Conservation (phyloP, 37 sponge, comb jelly and placozoan species). For the Diacarnus erythraeanus region DNA sequence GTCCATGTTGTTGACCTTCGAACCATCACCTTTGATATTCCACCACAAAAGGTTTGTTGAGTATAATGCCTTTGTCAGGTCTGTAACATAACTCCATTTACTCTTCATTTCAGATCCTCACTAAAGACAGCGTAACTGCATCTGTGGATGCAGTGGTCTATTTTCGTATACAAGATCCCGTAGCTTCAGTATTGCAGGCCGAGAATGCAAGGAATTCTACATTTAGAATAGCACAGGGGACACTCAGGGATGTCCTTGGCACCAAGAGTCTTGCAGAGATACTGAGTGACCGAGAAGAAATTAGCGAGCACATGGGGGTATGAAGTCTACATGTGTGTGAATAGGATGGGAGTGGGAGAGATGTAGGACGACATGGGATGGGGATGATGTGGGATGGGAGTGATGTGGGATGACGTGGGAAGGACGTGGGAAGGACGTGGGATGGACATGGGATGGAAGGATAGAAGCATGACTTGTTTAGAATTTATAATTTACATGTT, state of each 20-base stretch:
- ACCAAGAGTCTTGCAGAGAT: constrained; percentile 87
- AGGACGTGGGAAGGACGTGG: background rate
- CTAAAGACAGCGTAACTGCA: constrained; percentile 91
- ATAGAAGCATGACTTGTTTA: background rate
- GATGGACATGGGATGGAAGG: background rate
- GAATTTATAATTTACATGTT: background rate
- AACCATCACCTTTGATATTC: constrained; percentile 90
- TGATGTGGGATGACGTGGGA: background rate
- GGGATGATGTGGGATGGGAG: background rate
- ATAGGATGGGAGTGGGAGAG: background rate
- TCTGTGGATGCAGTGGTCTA: constrained; percentile 94
- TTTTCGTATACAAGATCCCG: constrained; percentile 80
- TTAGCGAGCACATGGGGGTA: constrained; percentile 81
- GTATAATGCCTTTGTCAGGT: no score
- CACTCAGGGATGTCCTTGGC: constrained; percentile 89
- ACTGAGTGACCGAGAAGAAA: constrained; percentile 83
- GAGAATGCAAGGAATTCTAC: constrained; percentile 78
- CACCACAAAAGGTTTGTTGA: constrained; percentile 84
- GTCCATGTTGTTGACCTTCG: constrained; percentile 84
- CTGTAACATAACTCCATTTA: background rate
- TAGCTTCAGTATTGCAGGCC: constrained; percentile 68
- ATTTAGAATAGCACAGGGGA: constrained; percentile 85
- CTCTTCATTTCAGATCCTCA: constrained; percentile 63
- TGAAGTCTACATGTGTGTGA: background rate
- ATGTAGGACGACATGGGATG: background rate